A percentile compares a stretch with the other conserved stretches of the same genome.
Evolutionary conservation across 2,888 invertebrate genomes (phyloP).

Genomic region (Macrophya annulata): DNA sequence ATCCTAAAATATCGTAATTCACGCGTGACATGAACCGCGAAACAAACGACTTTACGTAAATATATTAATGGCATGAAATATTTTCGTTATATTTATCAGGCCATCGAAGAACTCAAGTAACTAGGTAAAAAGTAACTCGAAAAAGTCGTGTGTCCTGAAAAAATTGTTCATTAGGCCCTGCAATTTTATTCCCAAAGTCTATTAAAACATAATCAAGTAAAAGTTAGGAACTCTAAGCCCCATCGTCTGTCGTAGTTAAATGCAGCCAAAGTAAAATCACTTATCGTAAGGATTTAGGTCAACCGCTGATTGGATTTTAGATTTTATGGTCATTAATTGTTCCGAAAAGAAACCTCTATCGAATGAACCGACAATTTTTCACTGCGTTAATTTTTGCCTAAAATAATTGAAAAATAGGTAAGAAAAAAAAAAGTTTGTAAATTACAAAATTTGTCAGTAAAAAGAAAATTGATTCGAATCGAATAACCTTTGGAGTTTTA

Average conservation of each 20-base stretch:
- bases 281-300: neutral
- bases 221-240: neutral
- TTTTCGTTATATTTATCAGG: neutral
- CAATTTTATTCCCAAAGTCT: neutral
- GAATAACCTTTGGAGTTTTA: neutral
- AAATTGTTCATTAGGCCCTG: neutral
- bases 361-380: neutral
- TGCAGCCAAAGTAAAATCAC: neutral
- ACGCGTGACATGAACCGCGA: neutral
- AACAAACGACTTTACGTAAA: slow-evolving; percentile 4
- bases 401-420: neutral
- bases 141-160: neutral
- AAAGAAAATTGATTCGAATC: neutral
- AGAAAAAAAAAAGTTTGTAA: neutral
- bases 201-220: neutral
- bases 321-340: neutral
- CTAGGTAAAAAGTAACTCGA: neutral
- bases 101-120: neutral
- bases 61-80: neutral
- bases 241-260: neutral
- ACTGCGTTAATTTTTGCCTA: neutral
- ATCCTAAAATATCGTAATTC: slow-evolving; percentile 62
- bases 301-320: neutral
- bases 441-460: neutral
- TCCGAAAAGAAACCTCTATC: neutral